Base-by-base conservation (phyloP, 2,888 invertebrate genomes). In the Microchrysa polita region DNA sequence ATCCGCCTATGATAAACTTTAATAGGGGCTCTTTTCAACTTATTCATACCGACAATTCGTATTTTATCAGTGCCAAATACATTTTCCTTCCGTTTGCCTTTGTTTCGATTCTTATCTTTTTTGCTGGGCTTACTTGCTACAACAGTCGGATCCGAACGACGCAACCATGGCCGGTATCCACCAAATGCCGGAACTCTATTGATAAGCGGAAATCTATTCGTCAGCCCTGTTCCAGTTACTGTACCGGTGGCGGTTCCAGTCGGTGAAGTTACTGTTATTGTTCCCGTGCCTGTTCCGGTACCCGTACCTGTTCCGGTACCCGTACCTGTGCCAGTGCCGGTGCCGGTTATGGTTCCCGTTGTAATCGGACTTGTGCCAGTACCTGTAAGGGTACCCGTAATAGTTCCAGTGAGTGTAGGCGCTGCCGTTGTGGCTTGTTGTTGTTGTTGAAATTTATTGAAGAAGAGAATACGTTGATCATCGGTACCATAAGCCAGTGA, bases 231-330 rank as follows among this genome's bases (percentile, higher is more conserved):
- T 23, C 52, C 72, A 22, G 71, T 71, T 10, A 40, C 71, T 5
- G 72, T 72, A 20, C 44, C 60, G 4, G 72, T 72, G 9, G 22
- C 48, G 4, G 71, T 67, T n/a, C 53, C 67, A 2, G 67, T 67
- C 23, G 63, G 42, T 42, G 44, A 42, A 14, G 52, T 53, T 10
- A 52, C 67, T 5, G 67, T 67, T 4, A 23, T 44, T 5, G 65
- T 44, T 2, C 48, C 65, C 5, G 65, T 65, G 18, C 65, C 65
- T 1, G 65, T 65, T 4, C 1, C 44, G 2, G 65, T 65, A 44
- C 44, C 40, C 5, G 65, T 65, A 4, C 60, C 60, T 14, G 60
- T 60, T n/a, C 2, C 5, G 1, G 55, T 20, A 20, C 20, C 22
- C n/a, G 55, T 55, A 18, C 55, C 55, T 12, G 60, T 60, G 12